phyloP scores from a whole-genome alignment of 2,888 invertebrate genomes.

The Hesperia comma region DNA sequence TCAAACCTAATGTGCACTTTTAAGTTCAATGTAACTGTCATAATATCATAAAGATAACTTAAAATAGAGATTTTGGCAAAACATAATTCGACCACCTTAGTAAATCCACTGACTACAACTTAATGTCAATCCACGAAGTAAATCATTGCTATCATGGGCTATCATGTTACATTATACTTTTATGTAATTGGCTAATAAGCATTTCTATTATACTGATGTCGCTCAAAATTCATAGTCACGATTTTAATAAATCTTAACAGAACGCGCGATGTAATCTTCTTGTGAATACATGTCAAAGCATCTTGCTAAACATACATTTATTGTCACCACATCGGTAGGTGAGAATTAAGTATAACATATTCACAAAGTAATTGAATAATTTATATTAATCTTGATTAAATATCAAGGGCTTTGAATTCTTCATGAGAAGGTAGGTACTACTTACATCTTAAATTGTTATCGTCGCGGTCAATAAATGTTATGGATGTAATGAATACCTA shows the following conservation, averaged over 20 bases:
- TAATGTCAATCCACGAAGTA: background rate
- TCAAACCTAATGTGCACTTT: too few species aligned
- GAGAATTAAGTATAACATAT: background rate
- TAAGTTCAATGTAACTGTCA: too few species aligned
- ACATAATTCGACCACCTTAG: background rate
- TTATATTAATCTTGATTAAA: slow-evolving; percentile 12
- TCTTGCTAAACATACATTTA: background rate
- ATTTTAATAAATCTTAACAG: background rate
- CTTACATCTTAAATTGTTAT: too few species aligned
- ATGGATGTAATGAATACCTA: too few species aligned
- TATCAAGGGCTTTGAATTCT: background rate
- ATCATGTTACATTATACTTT: background rate
- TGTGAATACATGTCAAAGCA: background rate
- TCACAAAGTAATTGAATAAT: slow-evolving; percentile 22
- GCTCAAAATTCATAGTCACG: slow-evolving; percentile 6
- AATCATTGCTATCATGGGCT: background rate
- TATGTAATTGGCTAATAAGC: background rate
- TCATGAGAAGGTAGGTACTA: too few species aligned
- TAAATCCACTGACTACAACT: too few species aligned
- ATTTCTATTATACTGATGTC: background rate
- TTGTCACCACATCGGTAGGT: background rate
- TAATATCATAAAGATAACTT: too few species aligned
- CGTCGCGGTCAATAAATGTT: too few species aligned
- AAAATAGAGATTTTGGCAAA: background rate
- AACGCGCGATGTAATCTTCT: background rate